Evolutionary conservation across 2,113 vertebrate genomes (phyloP), one percentile per base, ranked within the genome.

Genomic region (Platycercus adscitus): DNA sequence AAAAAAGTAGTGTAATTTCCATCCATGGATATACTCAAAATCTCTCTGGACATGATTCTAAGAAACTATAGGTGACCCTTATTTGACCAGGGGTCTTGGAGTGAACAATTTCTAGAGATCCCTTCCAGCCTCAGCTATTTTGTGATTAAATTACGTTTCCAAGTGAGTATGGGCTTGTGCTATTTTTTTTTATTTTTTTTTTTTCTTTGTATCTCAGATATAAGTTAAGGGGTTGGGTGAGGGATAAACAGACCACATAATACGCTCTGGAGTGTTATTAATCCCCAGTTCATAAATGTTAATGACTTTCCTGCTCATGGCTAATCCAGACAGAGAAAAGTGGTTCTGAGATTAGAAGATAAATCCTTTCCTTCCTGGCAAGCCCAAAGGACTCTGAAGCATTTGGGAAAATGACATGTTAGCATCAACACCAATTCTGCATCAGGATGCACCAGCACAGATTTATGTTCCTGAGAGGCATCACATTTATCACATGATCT

Each of bases 241-340:
- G 80, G 47, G 23, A 95, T 83, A 94, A 95, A 88, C 23, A 89
- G 79, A 73, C 63, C 68, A 86, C 43, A 70, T 86, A 73, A 95
- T 73, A 82, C 7, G 28, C 93, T 95, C 95, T 75, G 47, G 93
- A 97, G 93, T 90, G 72, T 94, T 90, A 90, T 95, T 97, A 96
- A 94, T 94, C 88, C 90, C 80, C 88, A 84, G 69, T 96, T 93
- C 82, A 92, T 96, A 96, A 97, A 95, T 96, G 90, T 93, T 96
- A 96, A 97, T 97, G 80, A 94, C 44, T 96, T 97, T 89, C 92
- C 68, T 92, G 68, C 85, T 96, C 82, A 78, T 93, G 86, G 80
- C 80, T 97, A 94, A 96, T 95, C 82, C 80, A 93, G 90, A 78
- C 75, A 84, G 60, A 91, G 86, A 95, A 93, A 92, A 97, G 85